These are phyloP conservation scores for Chrysolina oricalcia DNA, from an alignment of 2,888 invertebrate genomes.

Conservation along the genomic window DNA sequence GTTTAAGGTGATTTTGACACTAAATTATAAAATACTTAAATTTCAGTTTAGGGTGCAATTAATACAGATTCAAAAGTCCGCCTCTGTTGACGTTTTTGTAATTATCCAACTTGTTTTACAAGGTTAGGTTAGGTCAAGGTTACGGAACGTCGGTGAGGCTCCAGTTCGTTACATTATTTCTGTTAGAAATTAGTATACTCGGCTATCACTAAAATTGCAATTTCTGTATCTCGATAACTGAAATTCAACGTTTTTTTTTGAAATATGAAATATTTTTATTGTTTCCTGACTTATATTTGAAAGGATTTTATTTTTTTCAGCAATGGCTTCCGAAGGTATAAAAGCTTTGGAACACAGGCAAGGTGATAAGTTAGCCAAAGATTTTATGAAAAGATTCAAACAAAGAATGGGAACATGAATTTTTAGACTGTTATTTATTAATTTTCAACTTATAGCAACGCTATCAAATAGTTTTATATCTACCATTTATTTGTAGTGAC, in stretches of 20 bases:
- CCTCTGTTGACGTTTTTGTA: too few relatives aligned
- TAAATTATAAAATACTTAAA: too few relatives aligned
- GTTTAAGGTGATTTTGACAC: too few relatives aligned
- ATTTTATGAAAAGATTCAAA: conserved; percentile 88
- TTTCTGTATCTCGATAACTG: too few relatives aligned
- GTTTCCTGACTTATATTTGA: conserved; percentile 26
- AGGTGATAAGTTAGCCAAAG: conserved; percentile 91
- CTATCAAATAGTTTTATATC: conserved; percentile 26
- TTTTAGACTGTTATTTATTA: conserved; percentile 41
- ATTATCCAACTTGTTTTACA: too few relatives aligned
- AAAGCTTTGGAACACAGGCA: conserved; percentile 87
- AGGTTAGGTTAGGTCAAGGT: too few relatives aligned
- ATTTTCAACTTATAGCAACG: conserved; percentile 32
- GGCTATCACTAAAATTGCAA: too few relatives aligned
- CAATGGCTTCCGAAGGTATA: conserved; percentile 80
- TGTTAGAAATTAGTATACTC: too few relatives aligned
- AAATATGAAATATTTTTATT: conserved; percentile 12
- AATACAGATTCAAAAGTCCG: too few relatives aligned
- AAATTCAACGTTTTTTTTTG: conserved; percentile 22
- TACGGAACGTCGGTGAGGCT: too few relatives aligned
- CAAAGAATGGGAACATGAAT: conserved; percentile 73
- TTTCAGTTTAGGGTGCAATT: too few relatives aligned
- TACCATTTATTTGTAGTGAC: conserved; percentile 21
- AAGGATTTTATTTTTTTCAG: conserved; percentile 43
- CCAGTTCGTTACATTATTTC: too few relatives aligned